phyloP scores from a whole-genome alignment of 2,113 vertebrate species.

The Muntiacus reevesi region DNA sequence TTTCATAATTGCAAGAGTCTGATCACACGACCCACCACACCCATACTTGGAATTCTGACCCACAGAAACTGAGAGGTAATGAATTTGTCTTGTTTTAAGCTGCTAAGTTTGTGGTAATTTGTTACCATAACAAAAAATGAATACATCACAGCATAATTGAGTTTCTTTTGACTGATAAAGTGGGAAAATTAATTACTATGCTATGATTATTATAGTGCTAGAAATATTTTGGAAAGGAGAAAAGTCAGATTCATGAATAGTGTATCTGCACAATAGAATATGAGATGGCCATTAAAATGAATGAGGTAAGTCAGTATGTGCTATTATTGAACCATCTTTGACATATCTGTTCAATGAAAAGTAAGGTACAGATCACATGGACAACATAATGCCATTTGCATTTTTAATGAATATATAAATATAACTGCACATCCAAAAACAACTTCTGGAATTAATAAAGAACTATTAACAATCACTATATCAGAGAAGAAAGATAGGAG shows the following conservation, averaged over 20 bases:
- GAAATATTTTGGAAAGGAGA: not conserved
- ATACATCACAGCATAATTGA: not conserved
- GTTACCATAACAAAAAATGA: not conserved
- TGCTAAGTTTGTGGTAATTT: not conserved
- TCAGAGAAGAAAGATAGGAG: not conserved
- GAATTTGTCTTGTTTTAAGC: not conserved
- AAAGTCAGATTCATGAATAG: slow-evolving; percentile 5
- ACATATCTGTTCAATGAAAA: slow-evolving; percentile 6
- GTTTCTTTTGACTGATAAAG: not conserved
- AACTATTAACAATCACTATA: not conserved
- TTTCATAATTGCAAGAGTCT: not conserved
- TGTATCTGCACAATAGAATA: not conserved
- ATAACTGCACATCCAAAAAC: not conserved
- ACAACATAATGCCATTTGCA: not conserved
- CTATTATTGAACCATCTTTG: not conserved
- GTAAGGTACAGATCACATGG: not conserved
- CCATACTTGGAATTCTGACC: not conserved
- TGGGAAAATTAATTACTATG: not conserved
- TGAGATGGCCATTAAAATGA: not conserved
- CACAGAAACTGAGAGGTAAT: not conserved
- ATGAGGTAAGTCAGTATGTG: not conserved
- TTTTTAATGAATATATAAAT: not conserved
- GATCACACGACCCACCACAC: not conserved
- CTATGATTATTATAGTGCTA: not conserved
- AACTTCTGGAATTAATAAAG: not conserved